Evolutionary conservation across 1,140 invertebrate species (phyloP).

Genomic region (Drosophila orena): DNA sequence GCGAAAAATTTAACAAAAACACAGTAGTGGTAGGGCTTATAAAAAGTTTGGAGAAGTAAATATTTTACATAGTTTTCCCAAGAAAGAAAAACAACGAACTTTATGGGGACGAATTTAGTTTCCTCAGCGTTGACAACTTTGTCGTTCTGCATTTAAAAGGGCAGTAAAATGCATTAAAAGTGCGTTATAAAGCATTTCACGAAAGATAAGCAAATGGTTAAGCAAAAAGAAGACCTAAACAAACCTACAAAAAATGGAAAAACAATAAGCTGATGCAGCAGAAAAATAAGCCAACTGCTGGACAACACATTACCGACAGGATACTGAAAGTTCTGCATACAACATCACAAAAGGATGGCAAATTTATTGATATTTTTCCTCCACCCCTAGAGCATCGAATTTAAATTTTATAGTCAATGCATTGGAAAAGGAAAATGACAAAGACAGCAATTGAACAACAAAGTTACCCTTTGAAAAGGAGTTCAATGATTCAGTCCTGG

Average conservation of each 20-base stretch:
- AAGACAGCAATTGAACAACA: constrained; percentile 34
- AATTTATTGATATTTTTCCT: constrained; percentile 38
- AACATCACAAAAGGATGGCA: constrained; percentile 35
- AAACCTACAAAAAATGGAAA: constrained; percentile 18
- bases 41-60: background rate
- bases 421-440: constrained; percentile 3
- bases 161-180: constrained; percentile 20
- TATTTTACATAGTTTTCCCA: constrained; percentile 4
- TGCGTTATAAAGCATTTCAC: constrained; percentile 14
- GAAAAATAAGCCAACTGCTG: constrained; percentile 28
- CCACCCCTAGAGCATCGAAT: constrained; percentile 2
- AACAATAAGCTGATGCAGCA: constrained; percentile 61
- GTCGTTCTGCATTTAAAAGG: constrained; percentile 4
- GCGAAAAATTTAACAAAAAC: background rate
- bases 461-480: constrained; percentile 26
- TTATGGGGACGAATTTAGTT: background rate
- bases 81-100: background rate
- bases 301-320: constrained; percentile 43
- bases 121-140: background rate
- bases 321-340: constrained; percentile 46
- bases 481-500: constrained; percentile 6
- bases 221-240: constrained; percentile 5
- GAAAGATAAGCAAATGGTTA: constrained; percentile 1
- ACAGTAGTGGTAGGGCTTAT: background rate
- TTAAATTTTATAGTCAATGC: constrained; percentile 31